Evolutionary conservation across 2,888 invertebrate genomes (phyloP).

Genomic region (Venustoraphidia nigricollis): DNA sequence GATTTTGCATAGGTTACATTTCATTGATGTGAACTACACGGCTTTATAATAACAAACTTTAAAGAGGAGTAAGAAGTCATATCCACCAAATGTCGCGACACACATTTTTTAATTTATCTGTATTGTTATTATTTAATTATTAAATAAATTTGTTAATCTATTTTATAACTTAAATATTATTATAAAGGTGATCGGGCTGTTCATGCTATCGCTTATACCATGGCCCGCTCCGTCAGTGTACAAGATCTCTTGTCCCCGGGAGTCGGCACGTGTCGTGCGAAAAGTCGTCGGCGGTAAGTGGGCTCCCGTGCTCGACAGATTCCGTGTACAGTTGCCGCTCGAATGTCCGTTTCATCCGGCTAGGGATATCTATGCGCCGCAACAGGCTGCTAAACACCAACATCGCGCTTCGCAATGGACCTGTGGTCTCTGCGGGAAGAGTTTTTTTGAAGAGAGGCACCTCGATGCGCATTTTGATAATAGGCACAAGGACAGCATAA

Average conservation of each 20-base stretch:
- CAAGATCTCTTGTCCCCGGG: slow-evolving; percentile 76
- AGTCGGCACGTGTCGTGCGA: slow-evolving; percentile 75
- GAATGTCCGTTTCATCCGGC: slow-evolving; percentile 83
- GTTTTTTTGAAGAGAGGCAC: slow-evolving; percentile 77
- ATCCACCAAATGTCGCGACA: no score
- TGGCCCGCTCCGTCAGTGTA: slow-evolving; percentile 79
- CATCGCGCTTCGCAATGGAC: slow-evolving; percentile 82
- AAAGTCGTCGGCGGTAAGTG: slow-evolving; percentile 83
- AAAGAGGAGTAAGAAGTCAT: no score
- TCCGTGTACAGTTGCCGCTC: slow-evolving; percentile 70
- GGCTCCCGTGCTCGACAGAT: slow-evolving; percentile 77
- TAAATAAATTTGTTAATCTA: not conserved
- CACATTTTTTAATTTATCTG: no score
- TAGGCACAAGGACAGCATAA: slow-evolving; percentile 70
- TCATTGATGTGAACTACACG: no score
- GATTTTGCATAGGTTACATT: no score
- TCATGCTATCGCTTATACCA: slow-evolving; percentile 69
- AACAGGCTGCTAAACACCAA: slow-evolving; percentile 71
- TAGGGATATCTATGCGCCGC: slow-evolving; percentile 75
- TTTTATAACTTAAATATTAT: slow-evolving; percentile 2
- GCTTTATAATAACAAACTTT: no score
- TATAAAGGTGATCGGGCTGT: slow-evolving; percentile 60
- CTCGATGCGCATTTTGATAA: slow-evolving; percentile 81
- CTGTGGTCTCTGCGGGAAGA: slow-evolving; percentile 80
- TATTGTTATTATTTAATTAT: not conserved